A percentile compares a stretch with the other conserved stretches of the same genome.
Evolutionary conservation across 2,888 invertebrate species (phyloP).

Genomic region (Aporophyla lueneburgensis): DNA sequence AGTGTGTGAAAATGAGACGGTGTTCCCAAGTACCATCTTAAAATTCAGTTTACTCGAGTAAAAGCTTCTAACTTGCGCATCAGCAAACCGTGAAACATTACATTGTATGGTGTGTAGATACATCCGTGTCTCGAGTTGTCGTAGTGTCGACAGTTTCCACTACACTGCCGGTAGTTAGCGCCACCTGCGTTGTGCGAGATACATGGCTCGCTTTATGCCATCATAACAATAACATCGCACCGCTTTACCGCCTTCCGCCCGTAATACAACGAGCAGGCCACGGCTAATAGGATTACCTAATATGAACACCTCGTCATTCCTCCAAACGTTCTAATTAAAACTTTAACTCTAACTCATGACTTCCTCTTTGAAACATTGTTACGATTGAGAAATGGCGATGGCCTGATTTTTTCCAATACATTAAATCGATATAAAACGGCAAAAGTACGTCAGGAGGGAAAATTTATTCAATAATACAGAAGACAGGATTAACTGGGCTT

Average conservation of each 20-base stretch:
- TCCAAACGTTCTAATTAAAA: slow-evolving; percentile 61
- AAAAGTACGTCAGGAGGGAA: slow-evolving; percentile 79
- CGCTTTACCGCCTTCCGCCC: slow-evolving; percentile 68
- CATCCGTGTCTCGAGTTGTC: slow-evolving; percentile 65
- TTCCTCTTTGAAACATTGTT: slow-evolving; percentile 67
- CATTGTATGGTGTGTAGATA: slow-evolving; percentile 71
- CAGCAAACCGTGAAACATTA: slow-evolving; percentile 73
- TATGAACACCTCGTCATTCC: slow-evolving; percentile 65
- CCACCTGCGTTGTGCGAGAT: slow-evolving; percentile 77
- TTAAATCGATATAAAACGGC: slow-evolving; percentile 77
- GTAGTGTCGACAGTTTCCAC: slow-evolving; percentile 72
- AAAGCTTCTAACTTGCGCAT: slow-evolving; percentile 70
- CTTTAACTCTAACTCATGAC: slow-evolving; percentile 27
- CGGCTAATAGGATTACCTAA: slow-evolving; percentile 70
- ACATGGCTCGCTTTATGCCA: slow-evolving; percentile 76
- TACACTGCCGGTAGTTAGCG: slow-evolving; percentile 76
- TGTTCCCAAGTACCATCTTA: slow-evolving; percentile 38
- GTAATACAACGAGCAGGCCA: slow-evolving; percentile 68
- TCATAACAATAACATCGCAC: slow-evolving; percentile 79
- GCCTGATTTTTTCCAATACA: slow-evolving; percentile 81
- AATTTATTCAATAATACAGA: slow-evolving; percentile 88
- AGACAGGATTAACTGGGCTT: slow-evolving; percentile 86
- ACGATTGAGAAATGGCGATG: slow-evolving; percentile 54
- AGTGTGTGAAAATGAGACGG: slow-evolving; percentile 42
- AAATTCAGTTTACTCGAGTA: slow-evolving; percentile 67